A percentile compares a stretch with the other conserved stretches of the same genome.
Conservation (phyloP, 2,888 invertebrate genomes). For the Uropetala carovei region DNA sequence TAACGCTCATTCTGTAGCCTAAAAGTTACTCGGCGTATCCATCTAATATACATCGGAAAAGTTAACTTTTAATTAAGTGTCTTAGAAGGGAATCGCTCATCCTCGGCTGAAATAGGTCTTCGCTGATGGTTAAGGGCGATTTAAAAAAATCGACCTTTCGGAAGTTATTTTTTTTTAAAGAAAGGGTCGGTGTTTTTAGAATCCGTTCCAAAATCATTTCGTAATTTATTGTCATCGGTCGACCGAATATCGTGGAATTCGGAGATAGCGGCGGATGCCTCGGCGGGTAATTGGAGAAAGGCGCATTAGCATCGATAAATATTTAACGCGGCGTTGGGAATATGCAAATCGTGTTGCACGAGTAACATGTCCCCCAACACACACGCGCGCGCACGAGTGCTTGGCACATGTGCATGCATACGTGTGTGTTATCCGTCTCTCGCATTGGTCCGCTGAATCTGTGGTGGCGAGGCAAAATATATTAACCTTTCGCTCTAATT, state of each 20-base stretch:
- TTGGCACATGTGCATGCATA: not conserved
- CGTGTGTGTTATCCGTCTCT: not conserved
- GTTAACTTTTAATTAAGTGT: not conserved
- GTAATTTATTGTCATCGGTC: not conserved
- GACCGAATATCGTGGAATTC: constrained; percentile 33
- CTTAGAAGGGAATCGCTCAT: not conserved
- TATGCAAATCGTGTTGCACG: constrained; percentile 51
- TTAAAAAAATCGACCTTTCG: not conserved
- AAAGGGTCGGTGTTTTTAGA: not conserved
- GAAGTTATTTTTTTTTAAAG: not conserved
- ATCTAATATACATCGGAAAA: not conserved
- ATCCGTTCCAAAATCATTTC: not conserved
- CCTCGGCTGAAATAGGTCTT: not conserved
- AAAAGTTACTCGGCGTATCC: too few species aligned
- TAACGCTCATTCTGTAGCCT: too few species aligned
- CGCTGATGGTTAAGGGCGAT: not conserved
- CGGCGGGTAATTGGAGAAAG: constrained; percentile 52
- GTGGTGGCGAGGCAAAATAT: not conserved
- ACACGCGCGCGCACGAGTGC: not conserved
- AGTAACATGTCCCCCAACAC: constrained; percentile 33
- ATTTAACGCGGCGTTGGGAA: constrained; percentile 45
- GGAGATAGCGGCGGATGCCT: not conserved
- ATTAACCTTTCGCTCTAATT: not conserved
- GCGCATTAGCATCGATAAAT: constrained; percentile 53
- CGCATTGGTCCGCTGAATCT: too few species aligned